Conservation (phyloP, 2,888 invertebrate species). For the Trichopoda pennipes region DNA sequence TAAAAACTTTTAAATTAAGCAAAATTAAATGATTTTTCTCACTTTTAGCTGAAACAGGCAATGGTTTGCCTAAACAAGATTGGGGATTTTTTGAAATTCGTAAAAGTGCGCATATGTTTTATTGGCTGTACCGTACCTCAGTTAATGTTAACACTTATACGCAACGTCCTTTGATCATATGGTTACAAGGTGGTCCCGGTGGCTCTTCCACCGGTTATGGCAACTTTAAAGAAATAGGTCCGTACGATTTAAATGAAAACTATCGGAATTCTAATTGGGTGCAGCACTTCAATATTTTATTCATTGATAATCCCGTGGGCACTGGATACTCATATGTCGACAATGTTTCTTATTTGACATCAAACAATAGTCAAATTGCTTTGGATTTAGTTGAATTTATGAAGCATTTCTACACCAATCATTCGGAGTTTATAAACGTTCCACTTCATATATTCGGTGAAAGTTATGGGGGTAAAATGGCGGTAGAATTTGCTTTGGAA, state of each 20-base stretch:
- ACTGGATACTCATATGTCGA: slow-evolving; percentile 92
- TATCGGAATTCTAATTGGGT: slow-evolving; percentile 90
- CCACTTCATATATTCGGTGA: slow-evolving; percentile 93
- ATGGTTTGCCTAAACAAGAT: slow-evolving; percentile 86
- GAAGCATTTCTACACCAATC: slow-evolving; percentile 85
- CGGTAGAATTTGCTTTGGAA: slow-evolving; percentile 88
- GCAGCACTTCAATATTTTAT: slow-evolving; percentile 89
- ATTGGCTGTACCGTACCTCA: slow-evolving; percentile 91
- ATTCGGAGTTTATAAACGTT: slow-evolving; percentile 87
- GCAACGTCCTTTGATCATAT: slow-evolving; percentile 89
- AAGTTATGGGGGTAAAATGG: slow-evolving; percentile 97
- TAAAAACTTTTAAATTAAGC: too few species aligned
- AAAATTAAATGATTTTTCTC: too few species aligned
- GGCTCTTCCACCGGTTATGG: slow-evolving; percentile 90
- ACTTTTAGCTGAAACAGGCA: slow-evolving; percentile 77
- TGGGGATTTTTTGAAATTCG: slow-evolving; percentile 89
- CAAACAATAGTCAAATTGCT: slow-evolving; percentile 85
- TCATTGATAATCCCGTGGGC: slow-evolving; percentile 95
- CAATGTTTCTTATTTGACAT: slow-evolving; percentile 81
- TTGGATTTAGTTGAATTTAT: slow-evolving; percentile 88
- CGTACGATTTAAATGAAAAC: slow-evolving; percentile 85
- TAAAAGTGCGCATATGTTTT: slow-evolving; percentile 90
- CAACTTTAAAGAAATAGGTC: slow-evolving; percentile 93
- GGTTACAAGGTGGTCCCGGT: slow-evolving; percentile 94
- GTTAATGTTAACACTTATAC: slow-evolving; percentile 83